Evolutionary conservation across 2,113 vertebrate genomes (phyloP), one percentile per base, ranked within the genome.

Genomic region (Strigops habroptila): DNA sequence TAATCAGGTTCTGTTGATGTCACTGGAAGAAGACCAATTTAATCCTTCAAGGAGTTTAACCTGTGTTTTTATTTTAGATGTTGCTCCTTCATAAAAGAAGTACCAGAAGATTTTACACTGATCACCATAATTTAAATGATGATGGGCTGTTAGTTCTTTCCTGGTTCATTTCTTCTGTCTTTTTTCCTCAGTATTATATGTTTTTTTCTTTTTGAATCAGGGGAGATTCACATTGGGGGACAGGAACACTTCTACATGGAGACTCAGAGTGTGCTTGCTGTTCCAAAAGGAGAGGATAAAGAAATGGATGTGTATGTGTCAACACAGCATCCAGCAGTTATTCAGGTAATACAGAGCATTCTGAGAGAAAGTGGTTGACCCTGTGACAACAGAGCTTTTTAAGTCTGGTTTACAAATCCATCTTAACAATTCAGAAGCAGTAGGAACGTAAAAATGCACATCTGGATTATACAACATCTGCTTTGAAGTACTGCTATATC

Each of bases 181-280:
- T 35, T 68, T 76, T 53, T 33, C 51, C 30, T 44, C 33, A 31
- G 28, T 84, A 91, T 89, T 25, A 67, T 12, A 73, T 62, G 3
- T 59, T 3, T 15, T 53, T 88, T 68, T 89, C 57, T 86, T 64
- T 22, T 73, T 90, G 14, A 31, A 69, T 96, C 82, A 98, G 98
- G 97, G 31, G 96, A 98, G 84, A 81, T 98, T 60, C 57, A 10
- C 57, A 75, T 97, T 78, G 98, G 97, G 23, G 98, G 98, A 22
- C 98, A 98, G 76, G 97, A 98, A 69, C 98, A 98, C 60, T 98
- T 98, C 79, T 98, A 98, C 85, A 97, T 98, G 97, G 98, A 98
- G 88, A 98, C 98, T 41, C 98, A 98, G 41, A 97, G 97, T 80
- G 60, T 98, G 30, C 98, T 98, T 81, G 98, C 27, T 63, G 82